phyloP scores from a whole-genome alignment of 1,140 invertebrate genomes.

The roundworm (Caenorhabditis elegans) region DNA sequence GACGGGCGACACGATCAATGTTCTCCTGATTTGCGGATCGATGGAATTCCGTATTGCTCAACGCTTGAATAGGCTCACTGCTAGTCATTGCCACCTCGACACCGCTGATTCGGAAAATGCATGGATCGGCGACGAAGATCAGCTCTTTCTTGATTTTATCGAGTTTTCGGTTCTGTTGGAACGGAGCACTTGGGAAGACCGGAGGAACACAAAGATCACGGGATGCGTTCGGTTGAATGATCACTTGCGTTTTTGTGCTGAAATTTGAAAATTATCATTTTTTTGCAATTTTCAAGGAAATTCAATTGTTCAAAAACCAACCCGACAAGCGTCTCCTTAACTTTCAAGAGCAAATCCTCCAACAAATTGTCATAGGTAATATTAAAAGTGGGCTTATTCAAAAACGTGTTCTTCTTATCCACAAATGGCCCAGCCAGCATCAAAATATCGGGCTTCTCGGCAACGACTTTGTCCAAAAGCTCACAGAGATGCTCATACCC shows the following conservation, averaged over 20 bases:
- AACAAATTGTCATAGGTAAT: not conserved
- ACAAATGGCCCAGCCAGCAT: not conserved
- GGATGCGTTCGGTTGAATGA: not conserved
- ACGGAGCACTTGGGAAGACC: not conserved
- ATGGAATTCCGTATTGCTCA: conserved; percentile 9
- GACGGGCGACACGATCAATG: not conserved
- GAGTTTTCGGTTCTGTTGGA: not conserved
- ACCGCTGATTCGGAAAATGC: not conserved
- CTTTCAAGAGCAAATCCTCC: not conserved
- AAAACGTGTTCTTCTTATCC: not conserved
- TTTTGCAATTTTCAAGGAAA: too few species aligned
- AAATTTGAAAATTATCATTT: not conserved
- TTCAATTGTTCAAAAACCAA: not conserved
- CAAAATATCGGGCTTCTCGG: not conserved
- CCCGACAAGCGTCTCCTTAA: not conserved
- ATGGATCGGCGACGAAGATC: not conserved
- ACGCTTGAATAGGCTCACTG: conserved; percentile 9
- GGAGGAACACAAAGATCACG: not conserved
- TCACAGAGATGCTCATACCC: conserved; percentile 9
- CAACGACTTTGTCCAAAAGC: not conserved
- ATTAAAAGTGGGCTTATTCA: not conserved
- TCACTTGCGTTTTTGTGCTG: conserved; percentile 2
- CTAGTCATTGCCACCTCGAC: conserved; percentile 7
- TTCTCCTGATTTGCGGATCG: not conserved
- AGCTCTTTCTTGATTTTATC: not conserved